Percentiles rank a stretch among this genome's conserved stretches.
Evolutionary conservation across 2,888 invertebrate species (phyloP).

Genomic region (Anoplius nigerrimus): DNA sequence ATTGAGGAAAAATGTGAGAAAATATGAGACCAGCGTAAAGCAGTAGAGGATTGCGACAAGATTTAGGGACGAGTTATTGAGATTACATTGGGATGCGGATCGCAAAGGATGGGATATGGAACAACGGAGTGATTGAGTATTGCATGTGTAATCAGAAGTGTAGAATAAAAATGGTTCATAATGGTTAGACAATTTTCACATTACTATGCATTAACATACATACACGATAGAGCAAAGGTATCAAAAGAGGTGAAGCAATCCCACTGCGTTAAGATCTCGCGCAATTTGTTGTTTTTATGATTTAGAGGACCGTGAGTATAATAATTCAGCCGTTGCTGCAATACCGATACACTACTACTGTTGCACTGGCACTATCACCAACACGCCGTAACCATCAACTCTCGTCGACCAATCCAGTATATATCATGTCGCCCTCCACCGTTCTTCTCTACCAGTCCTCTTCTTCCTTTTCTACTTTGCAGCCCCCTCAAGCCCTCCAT

Average conservation of each 20-base stretch:
- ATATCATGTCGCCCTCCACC: conserved; percentile 1
- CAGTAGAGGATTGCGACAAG: too few relatives aligned
- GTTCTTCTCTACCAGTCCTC: conserved; percentile 18
- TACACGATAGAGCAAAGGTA: conserved; percentile 7
- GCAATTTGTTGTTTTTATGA: conserved; percentile 72
- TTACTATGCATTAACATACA: background rate
- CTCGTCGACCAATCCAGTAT: conserved; percentile 1
- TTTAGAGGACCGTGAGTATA: conserved; percentile 64
- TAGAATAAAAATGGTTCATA: too few relatives aligned
- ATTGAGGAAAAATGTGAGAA: too few relatives aligned
- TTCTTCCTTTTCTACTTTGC: conserved; percentile 4
- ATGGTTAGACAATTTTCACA: too few relatives aligned
- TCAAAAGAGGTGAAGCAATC: background rate
- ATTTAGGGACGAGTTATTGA: too few relatives aligned
- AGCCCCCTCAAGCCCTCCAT: conserved; percentile 57
- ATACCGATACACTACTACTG: conserved; percentile 27
- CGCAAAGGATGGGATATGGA: too few relatives aligned
- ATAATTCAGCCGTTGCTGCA: conserved; percentile 66
- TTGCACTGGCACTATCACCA: conserved; percentile 6
- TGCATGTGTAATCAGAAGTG: too few relatives aligned
- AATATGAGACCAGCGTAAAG: too few relatives aligned
- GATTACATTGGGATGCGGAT: too few relatives aligned
- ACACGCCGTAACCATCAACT: background rate
- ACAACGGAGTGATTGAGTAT: too few relatives aligned
- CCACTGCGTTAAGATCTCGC: conserved; percentile 37